Percentiles rank a stretch among this genome's conserved stretches.
phyloP scores from a whole-genome alignment of 2,888 invertebrate species.

The Horisme vitalbata region DNA sequence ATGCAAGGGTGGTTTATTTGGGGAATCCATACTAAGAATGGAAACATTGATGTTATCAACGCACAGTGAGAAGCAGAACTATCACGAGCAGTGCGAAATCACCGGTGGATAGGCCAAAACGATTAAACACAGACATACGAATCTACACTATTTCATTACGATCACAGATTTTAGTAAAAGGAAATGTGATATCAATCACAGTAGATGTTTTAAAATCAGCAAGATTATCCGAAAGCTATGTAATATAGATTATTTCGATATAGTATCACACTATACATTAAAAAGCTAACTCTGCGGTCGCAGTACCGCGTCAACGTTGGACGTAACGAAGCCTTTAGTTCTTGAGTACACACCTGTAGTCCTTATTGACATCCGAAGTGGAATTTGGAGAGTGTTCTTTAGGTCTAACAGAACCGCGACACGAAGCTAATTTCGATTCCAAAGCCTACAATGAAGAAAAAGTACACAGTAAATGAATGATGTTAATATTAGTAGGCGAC shows the following conservation, averaged over 20 bases:
- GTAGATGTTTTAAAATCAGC: slow-evolving; percentile 55
- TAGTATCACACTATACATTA: slow-evolving; percentile 51
- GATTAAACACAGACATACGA: slow-evolving; percentile 47
- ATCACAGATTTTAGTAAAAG: slow-evolving; percentile 78
- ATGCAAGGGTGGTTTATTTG: slow-evolving; percentile 27
- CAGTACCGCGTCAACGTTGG: slow-evolving; percentile 26
- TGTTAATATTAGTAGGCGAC: slow-evolving; percentile 75
- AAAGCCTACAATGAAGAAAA: slow-evolving; percentile 85
- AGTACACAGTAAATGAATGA: slow-evolving; percentile 75
- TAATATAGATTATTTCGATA: slow-evolving; percentile 46
- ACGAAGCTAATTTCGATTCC: slow-evolving; percentile 87
- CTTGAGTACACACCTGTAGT: slow-evolving; percentile 83
- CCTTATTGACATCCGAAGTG: slow-evolving; percentile 78
- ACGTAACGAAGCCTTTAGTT: slow-evolving; percentile 59
- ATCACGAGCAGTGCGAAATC: slow-evolving; percentile 16
- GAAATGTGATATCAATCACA: slow-evolving; percentile 69
- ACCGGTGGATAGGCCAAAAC: slow-evolving; percentile 71
- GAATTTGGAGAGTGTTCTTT: slow-evolving; percentile 79
- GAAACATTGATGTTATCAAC: slow-evolving; percentile 9
- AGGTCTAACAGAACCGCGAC: slow-evolving; percentile 83
- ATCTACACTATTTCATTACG: slow-evolving; percentile 65
- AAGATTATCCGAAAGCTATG: slow-evolving; percentile 43
- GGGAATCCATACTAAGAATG: slow-evolving; percentile 7
- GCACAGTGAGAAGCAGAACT: slow-evolving; percentile 24
- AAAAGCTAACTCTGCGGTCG: slow-evolving; percentile 37